Evolutionary conservation across 2,888 invertebrate species (phyloP), one percentile per base, ranked within the genome.

Genomic region (Elegia similella): DNA sequence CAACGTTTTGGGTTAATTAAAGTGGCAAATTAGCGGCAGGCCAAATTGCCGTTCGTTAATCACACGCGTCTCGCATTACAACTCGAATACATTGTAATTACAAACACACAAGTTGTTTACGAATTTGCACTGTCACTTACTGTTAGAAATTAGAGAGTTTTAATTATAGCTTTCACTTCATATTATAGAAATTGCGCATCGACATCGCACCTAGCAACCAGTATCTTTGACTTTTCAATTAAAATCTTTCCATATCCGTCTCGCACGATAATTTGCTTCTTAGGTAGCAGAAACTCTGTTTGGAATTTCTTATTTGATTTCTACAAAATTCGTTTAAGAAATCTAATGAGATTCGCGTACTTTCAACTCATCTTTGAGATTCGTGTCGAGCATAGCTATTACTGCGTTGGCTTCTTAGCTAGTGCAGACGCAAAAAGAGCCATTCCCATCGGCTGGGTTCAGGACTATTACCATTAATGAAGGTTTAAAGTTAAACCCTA

Each of bases 401-500:
- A 86, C 73, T 70, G 73, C 74, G 78, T 68, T 70, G 71, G 72
- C 73, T 75, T 74, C 76, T 69, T 65, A 71, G 68, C 68, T 67
- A 59, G 67, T 64, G 65, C 68, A 65, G 60, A 69, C 61, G 79
- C 83, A 87, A 86, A 88, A 88, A 87, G 80, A 76, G 76, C 76
- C 74, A 83, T 86, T 86, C 82, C 80, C 86, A 80, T 78, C 80
- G 70, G 62, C 66, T 68, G 70, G 77, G 81, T 83, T 84, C 82
- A 83, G 76, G 68, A 76, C 80, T 79, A 86, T 88, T 89, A 88
- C 80, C 78, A 82, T 86, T 87, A 88, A 85, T 85, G 82, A 84
- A 84, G 81, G 82, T 72, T 84, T 82, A 71, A 82, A 84, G 73
- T 83, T 80, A 80, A 79, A 69, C 81, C 80, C 82, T 84, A 86